Evolutionary conservation across 2,113 vertebrate genomes (phyloP), one percentile per base, ranked within the genome.

Genomic region (Charadrius vociferus): DNA sequence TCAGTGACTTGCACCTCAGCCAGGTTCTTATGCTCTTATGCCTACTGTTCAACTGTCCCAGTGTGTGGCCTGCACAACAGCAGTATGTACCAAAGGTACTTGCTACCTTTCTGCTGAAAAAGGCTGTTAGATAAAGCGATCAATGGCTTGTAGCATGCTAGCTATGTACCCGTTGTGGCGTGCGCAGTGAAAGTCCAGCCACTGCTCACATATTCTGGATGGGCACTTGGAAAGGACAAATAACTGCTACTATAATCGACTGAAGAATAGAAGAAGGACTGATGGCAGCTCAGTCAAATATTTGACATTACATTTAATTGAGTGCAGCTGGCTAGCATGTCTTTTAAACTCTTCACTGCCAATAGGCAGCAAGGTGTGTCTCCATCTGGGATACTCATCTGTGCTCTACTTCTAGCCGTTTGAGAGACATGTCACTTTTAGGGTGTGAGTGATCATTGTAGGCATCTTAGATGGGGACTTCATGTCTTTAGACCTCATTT

Each of bases 101-200:
- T 81, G 27, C 72, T 88, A 16, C 63, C 15, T 82, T 52, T 56
- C n/a, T 1, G 4, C 21, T 65, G 81, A 43, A 86, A 45, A 62
- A 56, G 52, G 45, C 43, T 68, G 14, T 52, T 5, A 36, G 58
- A 39, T 34, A 32, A 68, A 43, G 24, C 0, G 4, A 19, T 58
- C 18, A 3, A 0, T 1, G 27, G n/a, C 71, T 41, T n/a, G n/a
- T 30, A 62, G 68, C 55, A 13, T 12, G 20, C 45, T 62, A 36
- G 47, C 8, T 37, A 7, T 0, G 0, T 39, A 13, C 55, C 63
- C 41, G 5, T 7, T 1, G 7, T 70, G 84, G 50, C 19, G 14
- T 7, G 21, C 4, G 1, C 56, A 37, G 39, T 37, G 26, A 9
- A 36, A 23, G 72, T 50, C 79, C 71, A 94, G 63, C 32, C 41